Evolutionary conservation across 2,888 invertebrate genomes (phyloP), one percentile per base, ranked within the genome.

Genomic region (Temnothorax ravouxi): DNA sequence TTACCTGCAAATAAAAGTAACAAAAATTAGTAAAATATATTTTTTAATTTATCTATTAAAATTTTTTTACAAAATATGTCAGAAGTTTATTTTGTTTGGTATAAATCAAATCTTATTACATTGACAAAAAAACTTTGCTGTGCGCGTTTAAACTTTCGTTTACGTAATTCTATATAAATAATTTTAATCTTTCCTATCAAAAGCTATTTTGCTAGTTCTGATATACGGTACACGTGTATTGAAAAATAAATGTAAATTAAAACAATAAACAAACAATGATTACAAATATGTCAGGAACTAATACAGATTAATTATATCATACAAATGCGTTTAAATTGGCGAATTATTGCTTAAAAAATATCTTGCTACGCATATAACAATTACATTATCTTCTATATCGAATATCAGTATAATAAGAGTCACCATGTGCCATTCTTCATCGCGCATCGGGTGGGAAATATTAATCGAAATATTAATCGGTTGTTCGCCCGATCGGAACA

Each of bases 401-500:
- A 41, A 50, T 76, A 25, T 52, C 41, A 61, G 11, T 21, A 44
- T 44, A 56, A 54, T 38, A 15, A 29, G 6, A 2, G 44, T 13
- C 21, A 15, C 21, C 18, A 25, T n/a, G 21, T 29, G 34, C 11
- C 29, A 56, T 79, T 79, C 44, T 71, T 69, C 34, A 34, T 56
- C 6, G 18, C 18, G 13, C n/a, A 66, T 77, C 2, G n/a, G 3
- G 1, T 47, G 56, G 13, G 15, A 79, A 71, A 56, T 54, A 69
- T 69, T 79, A 79, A 47, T 79, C 3, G 15, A 79, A 71, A 56
- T 54, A 69, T 69, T 79, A 79, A 47, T 79, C 3, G 56, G 2
- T 34, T 47, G 56, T 56, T 69, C 11, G 29, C 8, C 8, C 6
- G 69, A 69, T 71, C 4, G 13, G 34, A 56, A 71, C 47, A 79